Base-by-base conservation (phyloP, 2,888 invertebrate species). In the Pinctada fucata region DNA sequence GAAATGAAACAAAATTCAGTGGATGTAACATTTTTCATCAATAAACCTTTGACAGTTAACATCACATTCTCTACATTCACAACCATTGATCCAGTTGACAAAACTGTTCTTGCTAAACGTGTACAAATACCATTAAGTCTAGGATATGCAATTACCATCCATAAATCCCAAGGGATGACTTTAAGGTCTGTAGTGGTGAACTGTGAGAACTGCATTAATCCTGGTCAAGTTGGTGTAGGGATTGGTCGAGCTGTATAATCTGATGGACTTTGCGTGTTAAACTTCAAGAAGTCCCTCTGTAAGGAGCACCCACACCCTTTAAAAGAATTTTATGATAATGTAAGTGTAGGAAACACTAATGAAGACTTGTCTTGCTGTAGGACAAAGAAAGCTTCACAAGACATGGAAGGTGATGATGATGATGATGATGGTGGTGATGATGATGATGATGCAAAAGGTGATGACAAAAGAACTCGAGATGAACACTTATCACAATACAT, bases 211-310 rank as follows among this genome's bases (percentile, higher is more conserved):
- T 77, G 74, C 50, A 47, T 3, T 63, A 73, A 71, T 50, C 67
- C 77, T 45, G 77, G 80, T 2, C 77, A 80, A 72, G n/a, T 80
- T 10, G 77, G 74, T 3, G 77, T 77, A 5, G 80, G 73, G 47
- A 31, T 80, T 64, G 80, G 80, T 6, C 51, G 74, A 16, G 80
- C 77, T 13, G 65, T 52, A 47, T 65, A 16, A 8, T 5, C 67
- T 10, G 66, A 58, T 10, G 80, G 77, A 31, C 67, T 80, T 45
- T 50, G 45, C 31, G 67, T 58, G 13, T 13, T 47, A 5, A 51
- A 74, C 65, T 66, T 74, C 6, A 72, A 63, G 58, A 72, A 72
- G 45, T 16, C 16, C 50, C 13, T 74, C 16, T 65, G 69, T 3
- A 79, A 75, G 49, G 52, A 75, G 48, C 71, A 79, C 31, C 71